phyloP scores from a whole-genome alignment of 2,113 vertebrate species.

The Calidris pugnax region DNA sequence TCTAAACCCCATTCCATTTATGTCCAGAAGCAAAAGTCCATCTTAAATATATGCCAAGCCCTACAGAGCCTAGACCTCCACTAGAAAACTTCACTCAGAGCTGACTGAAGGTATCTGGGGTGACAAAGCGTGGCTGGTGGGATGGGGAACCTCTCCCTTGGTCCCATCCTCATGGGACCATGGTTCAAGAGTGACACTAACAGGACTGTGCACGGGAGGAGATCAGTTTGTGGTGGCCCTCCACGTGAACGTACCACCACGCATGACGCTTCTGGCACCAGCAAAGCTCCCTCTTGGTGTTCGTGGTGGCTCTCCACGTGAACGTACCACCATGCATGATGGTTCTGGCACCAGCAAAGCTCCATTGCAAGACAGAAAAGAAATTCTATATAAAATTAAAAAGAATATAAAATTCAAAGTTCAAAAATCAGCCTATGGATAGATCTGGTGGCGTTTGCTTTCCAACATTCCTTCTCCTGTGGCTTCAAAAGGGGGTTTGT shows the following conservation, averaged over 20 bases:
- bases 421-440: rapidly evolving
- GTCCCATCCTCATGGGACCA: no score
- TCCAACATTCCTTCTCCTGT: no score
- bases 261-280: no score
- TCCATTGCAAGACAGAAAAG: rapidly evolving
- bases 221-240: no score
- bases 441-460: background rate
- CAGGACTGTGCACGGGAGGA: rapidly evolving
- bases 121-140: background rate
- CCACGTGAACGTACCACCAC: no score
- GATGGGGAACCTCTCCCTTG: rapidly evolving
- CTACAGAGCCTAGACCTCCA: no score
- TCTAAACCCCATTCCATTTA: background rate
- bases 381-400: background rate
- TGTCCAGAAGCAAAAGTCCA: background rate
- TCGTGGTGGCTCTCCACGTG: background rate
- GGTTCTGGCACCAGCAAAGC: background rate
- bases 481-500: background rate
- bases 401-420: background rate
- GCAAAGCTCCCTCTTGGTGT: no score
- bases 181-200: rapidly evolving
- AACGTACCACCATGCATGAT: rapidly evolving
- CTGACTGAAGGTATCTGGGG: background rate
- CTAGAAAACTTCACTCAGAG: rapidly evolving
- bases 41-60: background rate